Evolutionary conservation across 2,113 vertebrate species (phyloP).

Genomic region (Prietella phreatophila): DNA sequence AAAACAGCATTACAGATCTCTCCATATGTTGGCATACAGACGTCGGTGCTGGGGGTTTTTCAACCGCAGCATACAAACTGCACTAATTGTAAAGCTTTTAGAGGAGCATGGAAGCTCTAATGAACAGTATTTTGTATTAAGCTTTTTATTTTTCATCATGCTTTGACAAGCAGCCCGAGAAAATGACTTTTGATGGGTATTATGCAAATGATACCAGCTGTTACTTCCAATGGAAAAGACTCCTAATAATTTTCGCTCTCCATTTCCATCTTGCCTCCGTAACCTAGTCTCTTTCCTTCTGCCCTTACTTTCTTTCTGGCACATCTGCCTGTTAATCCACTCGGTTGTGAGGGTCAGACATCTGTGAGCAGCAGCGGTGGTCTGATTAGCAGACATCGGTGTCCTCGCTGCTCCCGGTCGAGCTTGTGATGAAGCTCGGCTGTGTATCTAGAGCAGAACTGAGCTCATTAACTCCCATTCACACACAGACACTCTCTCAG

Average conservation of each 20-base stretch:
- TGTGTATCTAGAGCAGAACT: conserved; percentile 31
- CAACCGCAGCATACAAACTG: conserved; percentile 35
- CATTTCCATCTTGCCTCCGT: conserved; percentile 4
- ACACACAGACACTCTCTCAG: not conserved
- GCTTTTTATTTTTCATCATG: conserved; percentile 46
- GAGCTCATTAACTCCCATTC: conserved; percentile 50
- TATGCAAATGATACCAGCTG: conserved; percentile 66
- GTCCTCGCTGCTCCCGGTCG: conserved; percentile 1
- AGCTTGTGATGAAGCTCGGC: conserved; percentile 24
- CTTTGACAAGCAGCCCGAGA: conserved; percentile 57
- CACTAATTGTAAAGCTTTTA: conserved; percentile 41
- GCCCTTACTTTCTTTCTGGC: conserved; percentile 6
- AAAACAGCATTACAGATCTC: not conserved
- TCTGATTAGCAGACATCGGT: conserved; percentile 41
- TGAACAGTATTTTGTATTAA: conserved; percentile 49
- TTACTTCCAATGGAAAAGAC: conserved; percentile 58
- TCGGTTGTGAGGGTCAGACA: conserved; percentile 25
- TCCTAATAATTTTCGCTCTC: conserved; percentile 51
- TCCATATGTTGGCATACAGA: conserved; percentile 21
- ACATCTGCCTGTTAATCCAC: conserved; percentile 38
- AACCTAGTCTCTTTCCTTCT: conserved; percentile 1
- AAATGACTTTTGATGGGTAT: conserved; percentile 60
- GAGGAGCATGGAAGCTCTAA: conserved; percentile 40
- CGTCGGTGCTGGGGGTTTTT: not conserved
- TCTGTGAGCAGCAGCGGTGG: conserved; percentile 26